These are phyloP conservation scores for Heliconius aoede DNA, from an alignment of 2,888 invertebrate species.

Conservation along the genomic window DNA sequence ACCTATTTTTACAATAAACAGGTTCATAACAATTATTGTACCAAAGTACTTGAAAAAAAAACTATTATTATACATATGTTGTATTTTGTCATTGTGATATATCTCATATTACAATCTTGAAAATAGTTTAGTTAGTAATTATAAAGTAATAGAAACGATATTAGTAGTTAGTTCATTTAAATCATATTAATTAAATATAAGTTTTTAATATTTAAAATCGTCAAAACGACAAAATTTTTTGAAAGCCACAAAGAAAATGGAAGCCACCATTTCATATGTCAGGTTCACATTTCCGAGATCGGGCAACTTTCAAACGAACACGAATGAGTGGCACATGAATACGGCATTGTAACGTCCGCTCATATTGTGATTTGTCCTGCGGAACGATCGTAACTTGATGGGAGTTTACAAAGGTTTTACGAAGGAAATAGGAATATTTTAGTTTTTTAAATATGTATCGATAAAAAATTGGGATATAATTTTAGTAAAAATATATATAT, in stretches of 20 bases:
- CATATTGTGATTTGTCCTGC: constrained; percentile 26
- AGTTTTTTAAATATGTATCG: background rate
- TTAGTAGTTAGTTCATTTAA: background rate
- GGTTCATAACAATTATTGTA: no score
- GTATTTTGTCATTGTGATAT: background rate
- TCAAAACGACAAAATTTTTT: background rate
- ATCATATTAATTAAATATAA: no score
- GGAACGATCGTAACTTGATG: background rate
- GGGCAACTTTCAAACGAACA: background rate
- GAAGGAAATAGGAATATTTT: background rate
- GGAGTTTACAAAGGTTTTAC: background rate
- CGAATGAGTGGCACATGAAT: constrained; percentile 25
- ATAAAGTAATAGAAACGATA: background rate
- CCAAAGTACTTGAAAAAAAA: background rate
- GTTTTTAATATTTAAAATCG: no score
- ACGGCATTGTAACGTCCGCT: constrained; percentile 10
- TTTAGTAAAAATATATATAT: background rate
- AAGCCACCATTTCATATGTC: background rate
- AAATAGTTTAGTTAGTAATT: background rate
- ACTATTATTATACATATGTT: background rate
- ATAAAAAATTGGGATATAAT: background rate
- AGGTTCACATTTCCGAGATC: constrained; percentile 19
- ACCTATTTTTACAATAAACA: background rate
- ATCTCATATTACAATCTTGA: no score
- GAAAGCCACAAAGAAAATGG: background rate